phyloP scores from a whole-genome alignment of 2,113 vertebrate genomes.

The Cavia aperea region DNA sequence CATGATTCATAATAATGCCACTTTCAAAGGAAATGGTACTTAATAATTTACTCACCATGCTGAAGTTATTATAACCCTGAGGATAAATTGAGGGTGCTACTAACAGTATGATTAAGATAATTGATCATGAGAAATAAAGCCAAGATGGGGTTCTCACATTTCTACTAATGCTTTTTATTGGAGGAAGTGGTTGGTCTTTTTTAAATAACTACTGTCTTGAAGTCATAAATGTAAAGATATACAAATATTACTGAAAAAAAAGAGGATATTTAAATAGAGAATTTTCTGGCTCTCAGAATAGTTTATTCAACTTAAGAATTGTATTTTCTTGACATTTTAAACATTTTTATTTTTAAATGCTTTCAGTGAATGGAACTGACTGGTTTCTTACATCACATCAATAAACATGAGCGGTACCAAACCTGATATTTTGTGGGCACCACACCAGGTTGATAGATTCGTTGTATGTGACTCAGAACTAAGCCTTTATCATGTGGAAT shows the following conservation, averaged over 20 bases:
- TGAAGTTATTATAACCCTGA: conserved; percentile 32
- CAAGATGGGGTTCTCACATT: conserved; percentile 14
- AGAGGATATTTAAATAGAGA: neutral
- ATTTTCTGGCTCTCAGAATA: conserved; percentile 17
- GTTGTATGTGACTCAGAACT: conserved; percentile 97
- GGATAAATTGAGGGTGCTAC: conserved; percentile 27
- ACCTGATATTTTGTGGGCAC: conserved; percentile 97
- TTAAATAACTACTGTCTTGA: conserved; percentile 12
- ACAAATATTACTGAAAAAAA: conserved; percentile 6
- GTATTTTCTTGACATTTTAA: conserved; percentile 20
- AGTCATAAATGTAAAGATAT: conserved; percentile 8
- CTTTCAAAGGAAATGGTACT: conserved; percentile 17
- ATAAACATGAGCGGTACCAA: conserved; percentile 93
- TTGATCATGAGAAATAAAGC: conserved; percentile 45
- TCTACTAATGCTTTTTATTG: conserved; percentile 31
- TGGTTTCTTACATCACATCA: conserved; percentile 46
- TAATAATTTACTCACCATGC: conserved; percentile 41
- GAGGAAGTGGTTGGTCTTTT: neutral
- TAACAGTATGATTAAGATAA: conserved; percentile 39
- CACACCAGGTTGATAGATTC: conserved; percentile 94
- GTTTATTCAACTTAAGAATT: neutral
- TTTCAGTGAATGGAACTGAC: conserved; percentile 72
- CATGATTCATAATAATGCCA: neutral
- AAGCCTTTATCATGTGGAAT: conserved; percentile 93
- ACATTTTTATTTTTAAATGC: conserved; percentile 57